These are phyloP conservation scores for Oreochromis spilurus DNA, from an alignment of 2,113 vertebrate species.

Conservation along the genomic window DNA sequence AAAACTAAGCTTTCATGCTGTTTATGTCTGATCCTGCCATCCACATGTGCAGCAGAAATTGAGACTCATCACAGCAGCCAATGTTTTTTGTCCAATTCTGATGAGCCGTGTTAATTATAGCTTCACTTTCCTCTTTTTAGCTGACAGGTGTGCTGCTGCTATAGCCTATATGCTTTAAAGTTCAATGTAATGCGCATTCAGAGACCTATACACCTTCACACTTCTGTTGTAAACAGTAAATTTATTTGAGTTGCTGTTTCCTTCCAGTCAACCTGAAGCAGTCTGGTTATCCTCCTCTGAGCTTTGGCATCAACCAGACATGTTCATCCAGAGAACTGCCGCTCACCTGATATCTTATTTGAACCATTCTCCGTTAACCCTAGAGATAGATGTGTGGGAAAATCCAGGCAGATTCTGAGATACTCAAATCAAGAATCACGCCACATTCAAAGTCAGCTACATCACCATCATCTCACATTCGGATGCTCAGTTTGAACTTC, in stretches of 20 bases:
- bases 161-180: not conserved
- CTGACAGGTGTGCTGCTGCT: not conserved
- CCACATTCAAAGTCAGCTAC: not conserved
- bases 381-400: not conserved
- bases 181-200: not conserved
- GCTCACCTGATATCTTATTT: not conserved
- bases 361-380: not conserved
- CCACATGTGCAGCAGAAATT: not conserved
- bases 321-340: not conserved
- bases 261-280: not conserved
- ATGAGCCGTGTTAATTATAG: not conserved
- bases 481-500: not conserved
- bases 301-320: not conserved
- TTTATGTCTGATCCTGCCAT: not conserved
- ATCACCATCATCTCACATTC: not conserved
- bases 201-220: not conserved
- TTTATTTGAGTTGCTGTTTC: not conserved
- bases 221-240: not conserved
- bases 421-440: not conserved
- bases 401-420: not conserved
- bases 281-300: not conserved
- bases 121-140: not conserved
- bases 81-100: not conserved
- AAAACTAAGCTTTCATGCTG: not conserved
- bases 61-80: not conserved